A percentile compares a stretch with the other conserved stretches of the same genome.
These are phyloP conservation scores for Theretra japonica DNA, from an alignment of 2,888 invertebrate species.

Conservation along the genomic window DNA sequence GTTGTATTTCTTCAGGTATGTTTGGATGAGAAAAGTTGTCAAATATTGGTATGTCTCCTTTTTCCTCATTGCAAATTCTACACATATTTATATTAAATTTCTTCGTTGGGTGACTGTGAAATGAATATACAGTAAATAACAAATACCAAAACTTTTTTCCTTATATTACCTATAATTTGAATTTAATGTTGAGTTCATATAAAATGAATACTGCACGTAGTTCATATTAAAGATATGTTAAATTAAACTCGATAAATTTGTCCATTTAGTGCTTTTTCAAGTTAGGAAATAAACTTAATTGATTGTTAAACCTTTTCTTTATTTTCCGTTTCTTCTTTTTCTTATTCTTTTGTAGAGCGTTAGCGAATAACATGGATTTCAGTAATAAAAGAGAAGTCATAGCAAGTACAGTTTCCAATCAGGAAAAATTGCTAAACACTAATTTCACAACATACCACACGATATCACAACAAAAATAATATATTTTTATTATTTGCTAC, in stretches of 20 bases:
- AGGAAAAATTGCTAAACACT: not conserved
- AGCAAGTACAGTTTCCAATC: slow-evolving; percentile 9
- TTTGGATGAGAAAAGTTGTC: slow-evolving; percentile 64
- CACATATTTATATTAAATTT: slow-evolving; percentile 54
- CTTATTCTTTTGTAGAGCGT: slow-evolving; percentile 64
- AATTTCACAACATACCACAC: slow-evolving; percentile 1
- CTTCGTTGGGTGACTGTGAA: slow-evolving; percentile 48
- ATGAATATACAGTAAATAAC: slow-evolving; percentile 27
- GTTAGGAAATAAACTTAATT: not conserved
- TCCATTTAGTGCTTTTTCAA: not conserved
- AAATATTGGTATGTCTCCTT: slow-evolving; percentile 72
- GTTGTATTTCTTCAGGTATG: slow-evolving; percentile 69
- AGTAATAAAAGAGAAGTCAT: slow-evolving; percentile 74
- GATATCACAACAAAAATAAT: not conserved
- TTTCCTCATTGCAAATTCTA: slow-evolving; percentile 67
- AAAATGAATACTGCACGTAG: no score
- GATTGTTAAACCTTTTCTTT: slow-evolving; percentile 55
- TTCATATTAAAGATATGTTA: no score
- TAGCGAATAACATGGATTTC: slow-evolving; percentile 74
- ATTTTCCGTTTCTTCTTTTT: slow-evolving; percentile 62
- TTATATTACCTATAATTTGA: not conserved
- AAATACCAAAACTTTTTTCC: not conserved
- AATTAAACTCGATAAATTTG: no score
- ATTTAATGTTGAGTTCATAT: no score
- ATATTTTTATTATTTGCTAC: not conserved